phyloP scores from a whole-genome alignment of 1,140 invertebrate species.

The Carcinoscorpius rotundicauda region DNA sequence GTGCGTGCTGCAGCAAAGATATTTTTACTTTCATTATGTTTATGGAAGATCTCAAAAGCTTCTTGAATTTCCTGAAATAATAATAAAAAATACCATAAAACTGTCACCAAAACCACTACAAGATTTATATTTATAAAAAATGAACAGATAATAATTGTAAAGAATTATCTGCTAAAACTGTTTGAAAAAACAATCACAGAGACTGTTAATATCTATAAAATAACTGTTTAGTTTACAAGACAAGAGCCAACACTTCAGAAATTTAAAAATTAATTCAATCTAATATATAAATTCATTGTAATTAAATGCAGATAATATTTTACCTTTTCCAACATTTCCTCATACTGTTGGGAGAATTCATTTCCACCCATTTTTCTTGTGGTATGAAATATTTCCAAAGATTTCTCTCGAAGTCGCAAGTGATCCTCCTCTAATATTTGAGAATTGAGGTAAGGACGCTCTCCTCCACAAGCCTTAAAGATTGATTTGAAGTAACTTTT shows the following conservation, averaged over 20 bases:
- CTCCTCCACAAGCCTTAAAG: constrained; percentile 53
- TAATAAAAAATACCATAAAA: constrained; percentile 18
- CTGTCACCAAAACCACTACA: too few relatives aligned
- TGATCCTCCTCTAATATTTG: constrained; percentile 73
- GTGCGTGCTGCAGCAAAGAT: constrained; percentile 92
- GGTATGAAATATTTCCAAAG: constrained; percentile 58
- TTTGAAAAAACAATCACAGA: too few relatives aligned
- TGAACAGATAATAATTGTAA: too few relatives aligned
- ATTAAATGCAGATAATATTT: constrained; percentile 12
- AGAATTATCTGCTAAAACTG: too few relatives aligned
- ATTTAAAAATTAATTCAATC: too few relatives aligned
- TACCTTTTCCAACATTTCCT: constrained; percentile 60
- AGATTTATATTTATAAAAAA: too few relatives aligned
- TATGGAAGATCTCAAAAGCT: constrained; percentile 64
- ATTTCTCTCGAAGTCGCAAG: constrained; percentile 38
- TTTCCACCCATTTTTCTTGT: constrained; percentile 93
- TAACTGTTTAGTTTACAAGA: too few relatives aligned
- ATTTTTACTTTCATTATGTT: constrained; percentile 94
- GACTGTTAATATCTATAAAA: too few relatives aligned
- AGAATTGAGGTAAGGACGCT: constrained; percentile 75
- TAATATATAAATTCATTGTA: neutral
- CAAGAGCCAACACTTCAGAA: too few relatives aligned
- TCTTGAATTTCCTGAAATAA: constrained; percentile 64
- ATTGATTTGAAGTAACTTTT: too few relatives aligned
- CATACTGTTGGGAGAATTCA: constrained; percentile 74